Evolutionary conservation across 2,888 invertebrate genomes (phyloP), one percentile per base, ranked within the genome.

Genomic region (Calameuta pallipes): DNA sequence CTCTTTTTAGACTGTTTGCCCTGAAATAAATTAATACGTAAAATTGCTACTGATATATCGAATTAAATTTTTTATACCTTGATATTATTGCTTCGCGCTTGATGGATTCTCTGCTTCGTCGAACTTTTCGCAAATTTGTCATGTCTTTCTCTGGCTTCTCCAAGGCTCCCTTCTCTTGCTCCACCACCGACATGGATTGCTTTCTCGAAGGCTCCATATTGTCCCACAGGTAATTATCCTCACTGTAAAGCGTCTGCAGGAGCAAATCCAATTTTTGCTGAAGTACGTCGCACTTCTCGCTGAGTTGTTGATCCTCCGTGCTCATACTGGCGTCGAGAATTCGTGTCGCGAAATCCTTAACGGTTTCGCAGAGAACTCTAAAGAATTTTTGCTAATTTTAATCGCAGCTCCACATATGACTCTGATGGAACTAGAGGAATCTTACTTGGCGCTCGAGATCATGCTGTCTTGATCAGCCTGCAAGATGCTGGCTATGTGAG

Each of bases 401-500:
- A 41, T 41, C 41, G 15, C 15, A 41, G 41, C 15, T 15, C 15
- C 15, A 15, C 15, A 41, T 15, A 41, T 41, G 15, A 15, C 15
- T 76, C 41, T 76, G 34, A n/a, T 15, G 9, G 41, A 76, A 69
- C n/a, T 69, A 35, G 37, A 75, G 37, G 34, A 75, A 36, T 88
- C 93, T 92, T 88, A 94, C 94, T 95, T 96, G 76, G 96, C 95
- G 75, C 96, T 96, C 75, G 94, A 93, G 74, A 96, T 93, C 79
- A 97, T 94, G 77, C 94, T 93, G 79, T 96, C 95, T 85, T 96
- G 95, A 88, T 96, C 95, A 12, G 96, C 95, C 87, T 96, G 97
- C 84, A 98, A 94, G 87, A 98, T 97, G 86, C 96, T 96, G 79
- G 97, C 95, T 81, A 98, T 93, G 90, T 98, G 97, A 74, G 94